Conservation (phyloP, 2,797 vertebrate species). For the Echiichthys vipera region DNA sequence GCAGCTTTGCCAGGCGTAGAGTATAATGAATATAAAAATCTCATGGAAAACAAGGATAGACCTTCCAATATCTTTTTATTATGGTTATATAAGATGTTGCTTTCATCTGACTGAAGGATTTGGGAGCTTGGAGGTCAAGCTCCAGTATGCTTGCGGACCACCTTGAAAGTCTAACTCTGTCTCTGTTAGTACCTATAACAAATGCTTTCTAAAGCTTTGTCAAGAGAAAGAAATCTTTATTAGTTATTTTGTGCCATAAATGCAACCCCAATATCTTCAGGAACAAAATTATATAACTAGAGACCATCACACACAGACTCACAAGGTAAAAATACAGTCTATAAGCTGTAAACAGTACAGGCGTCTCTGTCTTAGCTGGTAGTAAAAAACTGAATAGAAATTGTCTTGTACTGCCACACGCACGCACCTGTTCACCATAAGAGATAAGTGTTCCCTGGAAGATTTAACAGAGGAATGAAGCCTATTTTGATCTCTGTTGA, state of each 20-base stretch:
- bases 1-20: not conserved
- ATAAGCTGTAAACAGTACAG: too few species aligned
- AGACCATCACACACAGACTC: too few species aligned
- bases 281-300: not conserved
- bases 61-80: not conserved
- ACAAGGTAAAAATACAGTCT: too few species aligned
- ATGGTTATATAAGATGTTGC: constrained; percentile 1
- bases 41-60: not conserved
- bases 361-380: too few species aligned
- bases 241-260: not conserved
- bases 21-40: constrained; percentile 17
- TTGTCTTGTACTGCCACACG: not conserved
- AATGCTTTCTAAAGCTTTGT: not conserved
- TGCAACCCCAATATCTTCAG: not conserved
- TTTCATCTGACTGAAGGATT: constrained; percentile 11
- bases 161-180: too few species aligned
- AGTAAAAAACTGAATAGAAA: not conserved
- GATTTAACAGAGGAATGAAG: constrained; percentile 42
- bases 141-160: not conserved
- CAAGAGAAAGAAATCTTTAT: not conserved
- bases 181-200: not conserved
- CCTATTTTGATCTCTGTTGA: constrained; percentile 71
- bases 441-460: constrained; percentile 27
- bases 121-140: not conserved
- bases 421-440: constrained; percentile 9